Evolutionary conservation across 2,797 vertebrate species (phyloP).

Genomic region (Poecilia velifera): DNA sequence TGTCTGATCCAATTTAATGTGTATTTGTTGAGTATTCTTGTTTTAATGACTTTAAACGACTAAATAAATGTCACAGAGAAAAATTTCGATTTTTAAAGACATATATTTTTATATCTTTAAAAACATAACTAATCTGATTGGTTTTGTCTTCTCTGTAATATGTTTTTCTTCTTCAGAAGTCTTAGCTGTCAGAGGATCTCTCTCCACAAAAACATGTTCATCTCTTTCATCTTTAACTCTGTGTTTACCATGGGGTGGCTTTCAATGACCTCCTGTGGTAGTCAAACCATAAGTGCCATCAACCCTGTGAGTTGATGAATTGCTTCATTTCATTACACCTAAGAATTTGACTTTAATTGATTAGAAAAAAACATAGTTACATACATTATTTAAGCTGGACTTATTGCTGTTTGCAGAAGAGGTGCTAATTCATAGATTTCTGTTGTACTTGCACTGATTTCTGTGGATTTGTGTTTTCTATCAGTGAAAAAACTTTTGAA

Average conservation of each 20-base stretch:
- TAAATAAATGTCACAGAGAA: background rate
- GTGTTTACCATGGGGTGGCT: conserved; percentile 79
- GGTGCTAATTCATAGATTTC: background rate
- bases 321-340: background rate
- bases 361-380: background rate
- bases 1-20: background rate
- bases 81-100: background rate
- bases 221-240: conserved; percentile 84
- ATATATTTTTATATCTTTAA: background rate
- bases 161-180: conserved; percentile 65
- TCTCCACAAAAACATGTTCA: conserved; percentile 86
- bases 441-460: background rate
- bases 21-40: background rate
- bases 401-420: background rate
- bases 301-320: conserved; percentile 69
- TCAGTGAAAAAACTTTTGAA: background rate
- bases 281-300: conserved; percentile 45
- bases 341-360: background rate
- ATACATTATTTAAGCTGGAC: background rate
- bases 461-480: background rate
- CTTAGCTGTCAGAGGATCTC: conserved; percentile 86
- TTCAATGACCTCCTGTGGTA: conserved; percentile 40
- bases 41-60: background rate
- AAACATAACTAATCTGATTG: background rate
- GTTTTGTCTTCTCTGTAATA: background rate